Conservation (phyloP, 53 echinoderm and acorn worm species). For the Temnopleurus reevesii region DNA sequence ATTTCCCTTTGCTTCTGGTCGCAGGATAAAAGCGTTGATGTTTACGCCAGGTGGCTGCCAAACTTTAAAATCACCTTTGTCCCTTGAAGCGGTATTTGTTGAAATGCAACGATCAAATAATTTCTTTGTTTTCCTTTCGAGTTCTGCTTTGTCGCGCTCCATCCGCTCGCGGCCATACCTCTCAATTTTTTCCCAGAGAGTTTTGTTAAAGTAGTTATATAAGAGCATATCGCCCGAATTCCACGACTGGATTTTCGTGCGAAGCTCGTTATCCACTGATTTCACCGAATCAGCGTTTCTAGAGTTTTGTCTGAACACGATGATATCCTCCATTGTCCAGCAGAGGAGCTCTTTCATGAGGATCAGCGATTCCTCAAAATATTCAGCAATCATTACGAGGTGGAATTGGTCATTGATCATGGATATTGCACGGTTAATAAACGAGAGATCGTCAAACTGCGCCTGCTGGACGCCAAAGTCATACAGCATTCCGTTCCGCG, state of each 20-base stretch:
- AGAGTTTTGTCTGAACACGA: slow-evolving; percentile 85
- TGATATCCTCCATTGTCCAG: slow-evolving; percentile 82
- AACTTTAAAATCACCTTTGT: slow-evolving; percentile 83
- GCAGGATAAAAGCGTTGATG: slow-evolving; percentile 90
- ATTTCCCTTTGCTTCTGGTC: slow-evolving; percentile 67
- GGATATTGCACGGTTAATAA: slow-evolving; percentile 74
- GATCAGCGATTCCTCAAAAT: slow-evolving; percentile 90
- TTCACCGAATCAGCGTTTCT: slow-evolving; percentile 79
- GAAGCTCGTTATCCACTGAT: slow-evolving; percentile 51
- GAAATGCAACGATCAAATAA: slow-evolving; percentile 74
- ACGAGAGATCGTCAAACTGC: slow-evolving; percentile 64
- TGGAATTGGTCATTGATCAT: slow-evolving; percentile 80
- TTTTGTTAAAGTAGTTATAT: slow-evolving; percentile 87
- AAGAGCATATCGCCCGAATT: slow-evolving; percentile 87
- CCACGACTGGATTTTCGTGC: slow-evolving; percentile 72
- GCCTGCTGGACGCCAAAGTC: slow-evolving; percentile 81
- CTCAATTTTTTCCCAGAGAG: slow-evolving; percentile 78
- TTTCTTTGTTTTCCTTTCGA: slow-evolving; percentile 64
- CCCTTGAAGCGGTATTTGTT: slow-evolving; percentile 72
- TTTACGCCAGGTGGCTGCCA: slow-evolving; percentile 98
- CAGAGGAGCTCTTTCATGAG: slow-evolving; percentile 85
- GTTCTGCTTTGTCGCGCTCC: slow-evolving; percentile 70
- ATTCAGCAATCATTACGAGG: slow-evolving; percentile 92
- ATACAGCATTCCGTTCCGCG: slow-evolving; percentile 89
- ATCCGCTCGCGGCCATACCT: slow-evolving; percentile 76